phyloP scores from a whole-genome alignment of 2,797 vertebrate species.

The Myripristis murdjan region DNA sequence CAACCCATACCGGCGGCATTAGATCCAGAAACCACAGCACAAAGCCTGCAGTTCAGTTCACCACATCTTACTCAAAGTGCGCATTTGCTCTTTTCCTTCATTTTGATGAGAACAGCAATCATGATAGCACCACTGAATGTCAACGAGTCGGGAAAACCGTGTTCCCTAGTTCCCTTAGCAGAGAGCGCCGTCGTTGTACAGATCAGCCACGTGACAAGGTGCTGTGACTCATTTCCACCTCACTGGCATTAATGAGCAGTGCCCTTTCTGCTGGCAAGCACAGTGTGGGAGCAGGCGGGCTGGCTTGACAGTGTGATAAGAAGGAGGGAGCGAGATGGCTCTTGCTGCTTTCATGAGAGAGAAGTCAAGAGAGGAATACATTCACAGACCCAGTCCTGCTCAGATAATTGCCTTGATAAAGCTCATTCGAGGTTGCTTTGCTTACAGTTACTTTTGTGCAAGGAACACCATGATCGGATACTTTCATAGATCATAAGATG shows the following conservation, averaged over 20 bases:
- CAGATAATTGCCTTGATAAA: slow-evolving; percentile 73
- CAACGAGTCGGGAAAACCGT: slow-evolving; percentile 65
- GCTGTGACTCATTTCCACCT: slow-evolving; percentile 82
- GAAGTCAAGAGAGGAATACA: slow-evolving; percentile 71
- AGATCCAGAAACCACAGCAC: slow-evolving; percentile 9
- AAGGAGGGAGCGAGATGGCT: slow-evolving; percentile 69
- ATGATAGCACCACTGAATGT: slow-evolving; percentile 68
- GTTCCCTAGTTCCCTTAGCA: slow-evolving; percentile 67
- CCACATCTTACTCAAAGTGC: slow-evolving; percentile 29
- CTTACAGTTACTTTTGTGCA: slow-evolving; percentile 62
- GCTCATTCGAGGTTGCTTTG: slow-evolving; percentile 64
- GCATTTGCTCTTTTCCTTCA: slow-evolving; percentile 62
- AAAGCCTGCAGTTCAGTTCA: slow-evolving; percentile 20
- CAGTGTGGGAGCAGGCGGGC: slow-evolving; percentile 74
- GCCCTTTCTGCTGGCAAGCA: slow-evolving; percentile 76
- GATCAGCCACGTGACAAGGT: slow-evolving; percentile 72
- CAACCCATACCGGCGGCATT: slow-evolving; percentile 12
- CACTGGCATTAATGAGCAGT: slow-evolving; percentile 81
- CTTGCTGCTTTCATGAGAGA: slow-evolving; percentile 76
- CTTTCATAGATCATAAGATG: slow-evolving; percentile 35
- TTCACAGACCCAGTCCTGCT: slow-evolving; percentile 47
- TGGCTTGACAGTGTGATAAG: slow-evolving; percentile 73
- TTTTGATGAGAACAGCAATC: slow-evolving; percentile 66
- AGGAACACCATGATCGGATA: slow-evolving; percentile 38
- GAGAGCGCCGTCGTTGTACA: slow-evolving; percentile 59